Percentiles rank a stretch among this genome's conserved stretches.
phyloP scores from a whole-genome alignment of 2,797 vertebrate genomes.

The Fringilla coelebs region DNA sequence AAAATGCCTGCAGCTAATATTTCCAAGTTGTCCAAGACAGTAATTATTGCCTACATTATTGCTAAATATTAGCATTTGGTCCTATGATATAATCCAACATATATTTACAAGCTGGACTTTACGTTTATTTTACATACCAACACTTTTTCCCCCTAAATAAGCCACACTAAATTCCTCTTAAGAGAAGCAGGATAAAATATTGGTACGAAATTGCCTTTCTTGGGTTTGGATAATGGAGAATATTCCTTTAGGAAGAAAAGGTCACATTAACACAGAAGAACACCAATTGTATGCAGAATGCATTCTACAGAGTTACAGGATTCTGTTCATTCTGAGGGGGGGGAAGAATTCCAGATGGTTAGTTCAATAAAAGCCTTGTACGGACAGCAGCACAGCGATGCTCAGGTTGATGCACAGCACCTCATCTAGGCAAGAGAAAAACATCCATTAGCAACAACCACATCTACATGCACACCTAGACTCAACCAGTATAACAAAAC shows the following conservation, averaged over 20 bases:
- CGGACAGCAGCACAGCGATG: not conserved
- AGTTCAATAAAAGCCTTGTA: not conserved
- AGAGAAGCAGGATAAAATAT: not conserved
- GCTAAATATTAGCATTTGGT: not conserved
- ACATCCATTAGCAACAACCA: not conserved
- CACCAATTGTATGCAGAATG: not conserved
- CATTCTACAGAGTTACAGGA: not conserved
- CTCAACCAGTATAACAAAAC: not conserved
- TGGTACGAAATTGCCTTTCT: not conserved
- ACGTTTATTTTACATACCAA: not conserved
- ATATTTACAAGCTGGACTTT: not conserved
- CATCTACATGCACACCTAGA: fast-evolving
- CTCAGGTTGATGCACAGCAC: not conserved
- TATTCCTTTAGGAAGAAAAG: not conserved
- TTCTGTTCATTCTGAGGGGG: not conserved
- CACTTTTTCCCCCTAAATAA: not conserved
- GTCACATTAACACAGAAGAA: not conserved
- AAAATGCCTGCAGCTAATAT: not conserved
- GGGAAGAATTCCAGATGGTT: not conserved
- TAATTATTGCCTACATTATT: not conserved
- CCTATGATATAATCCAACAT: not conserved
- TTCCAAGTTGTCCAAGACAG: not conserved
- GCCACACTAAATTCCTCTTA: not conserved
- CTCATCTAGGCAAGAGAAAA: not conserved
- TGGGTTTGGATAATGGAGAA: not conserved